A percentile compares a stretch with the other conserved stretches of the same genome.
Conservation (phyloP, 2,113 vertebrate genomes). For the Corydoras maculifer region DNA sequence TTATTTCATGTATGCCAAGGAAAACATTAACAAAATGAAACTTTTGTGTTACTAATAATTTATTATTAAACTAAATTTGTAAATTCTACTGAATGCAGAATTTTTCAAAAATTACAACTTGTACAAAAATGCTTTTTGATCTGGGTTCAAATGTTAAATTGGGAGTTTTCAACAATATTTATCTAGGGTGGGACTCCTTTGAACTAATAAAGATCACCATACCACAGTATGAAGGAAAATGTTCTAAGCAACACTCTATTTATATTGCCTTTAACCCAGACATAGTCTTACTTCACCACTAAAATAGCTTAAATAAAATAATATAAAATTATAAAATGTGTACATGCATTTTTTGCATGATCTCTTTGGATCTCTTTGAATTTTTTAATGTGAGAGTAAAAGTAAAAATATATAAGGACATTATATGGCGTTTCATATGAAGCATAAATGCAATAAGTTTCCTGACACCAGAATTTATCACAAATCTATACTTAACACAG, state of each 20-base stretch:
- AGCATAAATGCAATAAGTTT: not conserved
- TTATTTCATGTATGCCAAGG: too few relatives aligned
- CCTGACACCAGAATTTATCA: not conserved
- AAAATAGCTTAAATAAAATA: too few relatives aligned
- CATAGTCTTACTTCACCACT: not conserved
- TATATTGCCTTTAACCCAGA: not conserved
- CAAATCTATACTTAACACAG: too few relatives aligned
- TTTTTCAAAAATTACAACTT: too few relatives aligned
- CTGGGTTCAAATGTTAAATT: too few relatives aligned
- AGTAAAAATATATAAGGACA: not conserved
- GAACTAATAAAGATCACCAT: constrained; percentile 48
- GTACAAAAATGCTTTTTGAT: too few relatives aligned
- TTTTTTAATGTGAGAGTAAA: not conserved
- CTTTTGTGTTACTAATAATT: too few relatives aligned
- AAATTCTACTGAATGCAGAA: too few relatives aligned
- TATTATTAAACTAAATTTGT: too few relatives aligned
- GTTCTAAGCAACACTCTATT: not conserved
- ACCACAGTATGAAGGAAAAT: constrained; percentile 1
- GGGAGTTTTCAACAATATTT: constrained; percentile 43
- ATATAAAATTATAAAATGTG: not conserved
- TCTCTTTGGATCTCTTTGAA: too few relatives aligned
- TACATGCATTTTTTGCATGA: not conserved
- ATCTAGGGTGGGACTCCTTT: constrained; percentile 46
- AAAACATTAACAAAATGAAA: too few relatives aligned
- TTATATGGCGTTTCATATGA: not conserved